Conservation (phyloP, 2,797 vertebrate genomes). For the Enteromius argenteus region DNA sequence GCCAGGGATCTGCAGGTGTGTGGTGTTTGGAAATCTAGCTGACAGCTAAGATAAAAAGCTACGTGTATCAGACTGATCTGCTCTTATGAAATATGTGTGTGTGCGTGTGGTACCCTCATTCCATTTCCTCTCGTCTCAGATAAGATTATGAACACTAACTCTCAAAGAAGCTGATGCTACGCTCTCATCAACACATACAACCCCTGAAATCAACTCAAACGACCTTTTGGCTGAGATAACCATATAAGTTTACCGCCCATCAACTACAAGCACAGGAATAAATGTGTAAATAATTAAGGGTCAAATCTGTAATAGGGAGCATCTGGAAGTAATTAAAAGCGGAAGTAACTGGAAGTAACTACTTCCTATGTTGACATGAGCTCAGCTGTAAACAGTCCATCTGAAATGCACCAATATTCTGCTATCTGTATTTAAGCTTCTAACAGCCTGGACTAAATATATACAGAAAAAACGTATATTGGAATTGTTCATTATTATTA, state of each 20-base stretch:
- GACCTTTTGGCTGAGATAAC: neutral
- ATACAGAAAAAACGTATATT: neutral
- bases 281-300: neutral
- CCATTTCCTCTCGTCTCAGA: conserved; percentile 4
- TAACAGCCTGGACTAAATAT: neutral
- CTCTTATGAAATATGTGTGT: conserved; percentile 66
- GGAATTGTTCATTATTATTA: neutral
- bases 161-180: conserved; percentile 10
- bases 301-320: neutral
- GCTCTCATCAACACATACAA: conserved; percentile 5
- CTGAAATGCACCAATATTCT: neutral
- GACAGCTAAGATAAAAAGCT: conserved; percentile 72
- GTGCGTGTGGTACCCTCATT: conserved; percentile 47
- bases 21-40: conserved; percentile 65
- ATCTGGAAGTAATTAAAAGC: neutral
- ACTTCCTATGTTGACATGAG: conserved; percentile 9
- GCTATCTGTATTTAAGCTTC: neutral
- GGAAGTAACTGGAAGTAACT: neutral
- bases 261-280: neutral
- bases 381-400: neutral
- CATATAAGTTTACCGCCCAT: neutral
- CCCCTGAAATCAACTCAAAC: neutral
- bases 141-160: conserved; percentile 25
- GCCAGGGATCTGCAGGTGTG: conserved; percentile 68
- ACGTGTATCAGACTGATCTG: conserved; percentile 67